Base-by-base conservation (phyloP, 2,113 vertebrate genomes). In the Cynocephalus volans region DNA sequence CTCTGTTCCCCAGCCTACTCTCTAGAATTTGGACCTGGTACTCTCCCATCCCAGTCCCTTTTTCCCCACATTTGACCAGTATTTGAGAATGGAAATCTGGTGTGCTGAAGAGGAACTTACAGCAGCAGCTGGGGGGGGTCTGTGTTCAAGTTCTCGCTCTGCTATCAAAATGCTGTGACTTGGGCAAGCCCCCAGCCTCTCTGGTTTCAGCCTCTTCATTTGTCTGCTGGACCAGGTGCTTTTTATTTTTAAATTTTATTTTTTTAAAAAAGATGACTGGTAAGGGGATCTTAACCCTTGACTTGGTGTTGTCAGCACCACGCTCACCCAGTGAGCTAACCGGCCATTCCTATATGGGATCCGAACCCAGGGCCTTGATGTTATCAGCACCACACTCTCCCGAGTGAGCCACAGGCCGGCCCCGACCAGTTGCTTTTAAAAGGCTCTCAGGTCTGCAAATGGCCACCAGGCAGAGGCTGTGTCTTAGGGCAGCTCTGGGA, bases 21-120 rank as follows among this genome's bases (percentile, higher is more conserved):
- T 69, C 72, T 85, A 54, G 50, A 73, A 54, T 58, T 70, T 58
- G 17, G 56, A 45, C 33, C 48, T 69, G 33, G 21, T 28, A 31
- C 33, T 12, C 28, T 14, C 33, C 1, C 23, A 1, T 31, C 15
- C 17, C 0, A 2, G 6, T 0, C 45, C 17, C 33, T 26, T 52
- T 9, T 76, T 70, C 6, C 3, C 1, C 6, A 0, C 45, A 18
- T 75, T 15, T 85, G 88, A 24, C 60, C 12, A 0, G 4, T 18
- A 19, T 77, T 58, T 28, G 65, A 69, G 65, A 70, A 65, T 2
- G 1, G 45, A n/a, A 1, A 33, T 33, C 94, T 23, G 3, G 28
- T 11, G 9, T 94, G 94, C n/a, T 52, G 45, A 10, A 28, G 64
- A 70, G 65, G 31, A 41, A 18, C 58, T 7, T 6, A n/a, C 58